Evolutionary conservation across 2,113 vertebrate genomes (phyloP), one percentile per base, ranked within the genome.

Genomic region (Hemiprocne comata): DNA sequence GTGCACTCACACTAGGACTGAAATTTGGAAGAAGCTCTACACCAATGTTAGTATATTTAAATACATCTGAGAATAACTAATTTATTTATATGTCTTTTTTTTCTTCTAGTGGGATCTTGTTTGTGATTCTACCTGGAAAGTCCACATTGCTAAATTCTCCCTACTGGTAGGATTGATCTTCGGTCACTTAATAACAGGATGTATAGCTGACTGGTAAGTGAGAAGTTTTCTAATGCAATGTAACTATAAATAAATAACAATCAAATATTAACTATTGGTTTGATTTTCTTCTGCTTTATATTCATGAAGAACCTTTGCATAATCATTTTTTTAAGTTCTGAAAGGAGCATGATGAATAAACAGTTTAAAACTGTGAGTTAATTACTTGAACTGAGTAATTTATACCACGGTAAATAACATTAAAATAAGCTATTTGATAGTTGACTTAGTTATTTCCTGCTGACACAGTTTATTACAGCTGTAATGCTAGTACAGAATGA

Each of bases 101-200:
- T 57, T 48, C 62, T 98, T 98, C 48, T 94, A 99, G 99, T 99
- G 99, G 99, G 98, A 99, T 96, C 98, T 99, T 98, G 99, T 99
- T 95, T 99, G 99, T 93, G 99, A 99, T 92, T 99, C 99, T 69
- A 98, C 99, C 87, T 99, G 99, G 99, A 99, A 99, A 97, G 99
- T 99, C 58, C 99, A 99, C 97, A 99, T 99, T 95, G 99, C 99
- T 90, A 99, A 99, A 95, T 99, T 99, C 97, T 99, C 99, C 50
- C 94, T 99, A 79, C 98, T 99, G 85, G 99, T 99, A 97, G 99
- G 99, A 95, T 99, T 99, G 97, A 99, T 99, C 97, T 99, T 99
- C 50, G 99, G 99, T 87, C 99, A 99, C 97, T 98, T 99, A 86
- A 98, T 99, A 97, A 99, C 99, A 97, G 99, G 99, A 97, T 99